Base-by-base conservation (phyloP, 2,113 vertebrate species). In the Vulpes lagopus region DNA sequence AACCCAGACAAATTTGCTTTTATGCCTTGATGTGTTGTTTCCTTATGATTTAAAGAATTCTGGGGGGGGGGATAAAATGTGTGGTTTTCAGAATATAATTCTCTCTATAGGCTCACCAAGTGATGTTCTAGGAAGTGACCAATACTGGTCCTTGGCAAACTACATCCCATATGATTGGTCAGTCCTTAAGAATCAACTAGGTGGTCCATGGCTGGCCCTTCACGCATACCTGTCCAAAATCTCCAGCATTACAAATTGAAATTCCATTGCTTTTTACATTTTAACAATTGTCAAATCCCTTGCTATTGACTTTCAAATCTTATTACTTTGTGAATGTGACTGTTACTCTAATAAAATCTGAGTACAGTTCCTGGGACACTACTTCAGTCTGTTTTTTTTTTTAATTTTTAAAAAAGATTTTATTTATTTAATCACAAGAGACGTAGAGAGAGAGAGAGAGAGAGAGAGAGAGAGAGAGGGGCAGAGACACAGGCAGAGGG, bases 281-380 rank as follows among this genome's bases (percentile, higher is more conserved):
- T 51, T 11, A 76, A 79, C 57, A 71, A 27, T 30, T 62, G 74
- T 55, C 32, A 85, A 60, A 84, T 80, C 10, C 15, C 43, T 57
- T 16, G 27, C 25, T 84, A 30, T 82, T 12, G 1, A 86, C 27
- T 92, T 85, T 79, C 78, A 89, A 85, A 74, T 92, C 3, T 32
- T 82, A 43, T 60, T 84, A 67, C 89, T 78, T 95, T 94, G 76
- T 71, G 53, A 92, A 30, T 78, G 32, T 67, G 67, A 76, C 32
- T 35, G 43, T 60, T 83, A 80, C 65, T 69, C 32, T 82, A 71
- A 87, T 69, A 76, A 91, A 76, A 82, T 55, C 49, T 55, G 30
- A 93, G 27, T 17, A 84, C 35, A 84, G 53, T 14, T 88, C 11
- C 69, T 94, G 17, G 49, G 15, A 87, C 19, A 65, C 8, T 51